These are phyloP conservation scores for Zaprionus bogoriensis DNA, from an alignment of 2,888 invertebrate species.

Conservation along the genomic window DNA sequence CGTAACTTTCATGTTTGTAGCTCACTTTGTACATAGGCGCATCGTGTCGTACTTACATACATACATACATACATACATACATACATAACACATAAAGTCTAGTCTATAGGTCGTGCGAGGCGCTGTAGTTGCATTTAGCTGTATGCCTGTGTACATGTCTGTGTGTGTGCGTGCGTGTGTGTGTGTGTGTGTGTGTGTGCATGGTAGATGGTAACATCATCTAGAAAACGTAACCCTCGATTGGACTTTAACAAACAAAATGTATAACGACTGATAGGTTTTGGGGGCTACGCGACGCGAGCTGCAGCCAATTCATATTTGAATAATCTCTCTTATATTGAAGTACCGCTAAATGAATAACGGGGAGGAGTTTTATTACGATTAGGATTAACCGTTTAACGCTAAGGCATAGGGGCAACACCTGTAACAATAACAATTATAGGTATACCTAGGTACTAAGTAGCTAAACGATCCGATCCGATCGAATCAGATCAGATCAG, in stretches of 20 bases:
- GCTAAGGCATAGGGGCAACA: not conserved
- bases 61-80: not conserved
- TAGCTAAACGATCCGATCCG: not conserved
- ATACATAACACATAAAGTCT: not conserved
- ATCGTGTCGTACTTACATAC: conserved; percentile 1
- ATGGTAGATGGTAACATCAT: conserved; percentile 25
- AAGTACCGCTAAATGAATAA: conserved; percentile 24
- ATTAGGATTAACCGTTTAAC: conserved; percentile 27
- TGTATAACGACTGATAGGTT: conserved; percentile 68
- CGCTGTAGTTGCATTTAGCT: not conserved
- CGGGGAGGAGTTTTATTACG: conserved; percentile 23
- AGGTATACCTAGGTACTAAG: conserved; percentile 12
- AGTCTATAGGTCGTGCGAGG: not conserved
- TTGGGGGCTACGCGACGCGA: conserved; percentile 46
- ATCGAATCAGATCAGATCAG: not conserved
- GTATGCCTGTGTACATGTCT: not conserved
- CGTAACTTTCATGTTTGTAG: not conserved
- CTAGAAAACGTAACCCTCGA: conserved; percentile 38
- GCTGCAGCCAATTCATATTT: not conserved
- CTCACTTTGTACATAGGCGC: not conserved
- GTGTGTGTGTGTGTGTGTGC: not conserved
- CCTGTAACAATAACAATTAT: conserved; percentile 37
- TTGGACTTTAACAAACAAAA: conserved; percentile 44
- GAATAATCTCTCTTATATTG: conserved; percentile 1
- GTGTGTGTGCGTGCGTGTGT: conserved; percentile 4